Base-by-base conservation (phyloP, 2,888 invertebrate genomes). In the Latrodectus elegans region DNA sequence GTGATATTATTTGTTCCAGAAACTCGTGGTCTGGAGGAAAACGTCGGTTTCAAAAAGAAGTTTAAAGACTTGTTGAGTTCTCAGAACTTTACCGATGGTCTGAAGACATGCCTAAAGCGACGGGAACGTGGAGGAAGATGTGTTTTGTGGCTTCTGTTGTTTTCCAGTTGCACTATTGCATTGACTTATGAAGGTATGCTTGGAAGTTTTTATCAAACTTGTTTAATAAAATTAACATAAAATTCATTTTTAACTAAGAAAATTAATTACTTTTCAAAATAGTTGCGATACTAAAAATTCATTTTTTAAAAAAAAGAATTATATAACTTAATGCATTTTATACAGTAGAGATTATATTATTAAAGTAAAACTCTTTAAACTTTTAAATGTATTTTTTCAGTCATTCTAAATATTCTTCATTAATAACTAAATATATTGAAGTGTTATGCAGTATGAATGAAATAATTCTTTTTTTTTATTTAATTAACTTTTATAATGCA, bases 101-200 rank as follows among this genome's bases (percentile, higher is more conserved):
- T 82, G 4, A 70, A 55, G 15, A 88, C 88, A 17, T 84, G 81
- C 10, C 64, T 74, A 12, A 82, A 82, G 14, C 68, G 6, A 8
- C 78, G 89, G 2, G 75, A 68, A 8, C 17, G 88, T 53, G 80
- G 64, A 53, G 89, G 84, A 0, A 84, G 89, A 26, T 15, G 55
- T 14, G 76, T 68, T 26, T 74, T 89, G n/a, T 89, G 89, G 89
- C 52, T 89, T 4, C 52, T 89, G 22, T 53, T 89, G 12, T 75
- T 87, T 2, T 88, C 86, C 10, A 88, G 77, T 26, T 88, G 87
- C 68, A 78, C 78, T 8, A 73, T 88, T 51, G 78, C 78, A 14
- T 17, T 88, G 11, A 83, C 87, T 12, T 88, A 88, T n/a, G 82
- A 83, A 78, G 82, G 87, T 88, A 78, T n/a, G 73, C 22, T 15